A percentile compares a stretch with the other conserved stretches of the same genome.
Evolutionary conservation across 2,888 invertebrate species (phyloP).

Genomic region (Unio delphinus): DNA sequence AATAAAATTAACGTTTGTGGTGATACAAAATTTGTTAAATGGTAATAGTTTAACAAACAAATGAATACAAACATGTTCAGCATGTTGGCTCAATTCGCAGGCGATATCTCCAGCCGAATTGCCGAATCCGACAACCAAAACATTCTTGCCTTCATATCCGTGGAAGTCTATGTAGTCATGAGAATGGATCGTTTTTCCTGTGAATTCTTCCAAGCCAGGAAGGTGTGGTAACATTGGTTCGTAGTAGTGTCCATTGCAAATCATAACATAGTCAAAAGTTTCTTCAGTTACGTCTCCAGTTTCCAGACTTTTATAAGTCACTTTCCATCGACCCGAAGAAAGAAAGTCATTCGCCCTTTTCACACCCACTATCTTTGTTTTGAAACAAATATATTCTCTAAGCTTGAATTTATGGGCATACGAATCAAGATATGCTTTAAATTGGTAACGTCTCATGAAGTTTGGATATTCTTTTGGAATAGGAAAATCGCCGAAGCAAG

Average conservation of each 20-base stretch:
- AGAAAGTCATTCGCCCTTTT: slow-evolving; percentile 43
- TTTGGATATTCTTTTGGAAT: slow-evolving; percentile 28
- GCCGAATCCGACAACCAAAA: slow-evolving; percentile 20
- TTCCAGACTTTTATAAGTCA: slow-evolving; percentile 41
- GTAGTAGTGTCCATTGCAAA: slow-evolving; percentile 48
- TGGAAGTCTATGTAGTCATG: slow-evolving; percentile 22
- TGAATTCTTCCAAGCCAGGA: slow-evolving; percentile 26
- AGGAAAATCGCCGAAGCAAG: slow-evolving; percentile 25
- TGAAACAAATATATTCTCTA: slow-evolving; percentile 9
- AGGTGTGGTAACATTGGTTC: slow-evolving; percentile 32
- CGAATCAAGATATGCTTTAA: slow-evolving; percentile 17
- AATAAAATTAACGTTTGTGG: no score
- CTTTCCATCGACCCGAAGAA: slow-evolving; percentile 49
- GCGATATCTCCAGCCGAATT: slow-evolving; percentile 24
- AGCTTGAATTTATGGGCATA: slow-evolving; percentile 18
- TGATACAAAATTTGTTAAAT: no score
- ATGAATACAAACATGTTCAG: slow-evolving; percentile 21
- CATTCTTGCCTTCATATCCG: slow-evolving; percentile 19
- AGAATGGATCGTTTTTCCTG: slow-evolving; percentile 29
- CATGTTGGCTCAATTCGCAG: slow-evolving; percentile 26
- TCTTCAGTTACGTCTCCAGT: slow-evolving; percentile 32
- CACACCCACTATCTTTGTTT: slow-evolving; percentile 10
- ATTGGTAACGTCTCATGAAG: slow-evolving; percentile 21
- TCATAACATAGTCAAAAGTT: slow-evolving; percentile 43
- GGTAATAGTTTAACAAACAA: background rate